Base-by-base conservation (phyloP, 1,140 invertebrate species). In the Hydropsyche tenuis region DNA sequence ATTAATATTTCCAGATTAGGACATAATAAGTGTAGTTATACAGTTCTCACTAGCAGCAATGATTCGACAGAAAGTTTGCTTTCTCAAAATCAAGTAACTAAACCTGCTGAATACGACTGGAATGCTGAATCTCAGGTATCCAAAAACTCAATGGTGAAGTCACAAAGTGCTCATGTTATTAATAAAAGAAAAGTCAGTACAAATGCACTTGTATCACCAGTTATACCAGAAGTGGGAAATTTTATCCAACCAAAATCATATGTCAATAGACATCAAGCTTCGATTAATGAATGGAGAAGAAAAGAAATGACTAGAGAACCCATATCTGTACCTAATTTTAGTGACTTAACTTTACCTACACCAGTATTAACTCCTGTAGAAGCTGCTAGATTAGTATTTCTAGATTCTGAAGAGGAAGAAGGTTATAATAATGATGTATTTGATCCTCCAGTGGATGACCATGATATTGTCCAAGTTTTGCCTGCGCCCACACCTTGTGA, bases 301-400 rank as follows among this genome's bases (percentile, higher is more conserved):
- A 77, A 77, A 68, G 83, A 86, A 43, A 87, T 91, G 81, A 87
- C 90, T 0, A 83, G 91, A 53, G 91, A 93, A 78, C 90, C 90
- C 0, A 88, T 91, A 51, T 93, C 91, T 1, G 91, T 93, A 75
- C 91, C 92, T 77, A 92, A 93, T 82, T 92, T 92, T 78, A 88
- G 88, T 14, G 85, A 88, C 64, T 82, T 90, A 70, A 87, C 87
- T 0, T 81, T 89, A 14, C 87, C 89, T n/a, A 89, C 89, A 0
- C 88, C 89, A 12, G 88, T 89, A 7, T 81, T 92, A 43, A 90
- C 90, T 0, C 90, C 90, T 0, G 86, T 90, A 2, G 90, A 92
- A 80, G 89, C 90, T 0, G 86, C 90, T 0, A 86, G 89, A 75
- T 82, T 92, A 0, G 91, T 92, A 0, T 92, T 91, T 78, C 84